Base-by-base conservation (phyloP, 2,113 vertebrate genomes). In the Paramormyrops kingsleyae region DNA sequence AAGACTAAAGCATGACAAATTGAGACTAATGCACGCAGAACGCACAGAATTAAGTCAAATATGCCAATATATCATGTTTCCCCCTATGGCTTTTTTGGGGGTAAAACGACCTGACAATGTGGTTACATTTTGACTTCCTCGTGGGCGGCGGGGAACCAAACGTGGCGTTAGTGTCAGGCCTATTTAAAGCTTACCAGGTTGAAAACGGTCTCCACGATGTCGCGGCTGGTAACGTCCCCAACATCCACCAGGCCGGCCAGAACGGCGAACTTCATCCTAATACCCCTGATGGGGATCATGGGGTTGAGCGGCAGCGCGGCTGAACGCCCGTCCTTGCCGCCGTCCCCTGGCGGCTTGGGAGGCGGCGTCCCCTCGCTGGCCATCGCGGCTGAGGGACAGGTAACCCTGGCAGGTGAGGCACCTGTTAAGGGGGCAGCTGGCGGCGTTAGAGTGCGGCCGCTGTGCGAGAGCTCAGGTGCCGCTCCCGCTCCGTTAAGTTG, bases 251-350 rank as follows among this genome's bases (percentile, higher is more conserved):
- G 94, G 0, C 98, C 98, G 0, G 95, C 95, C 56, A 99, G 95
- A 91, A 99, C 99, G 0, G 97, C 99, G 49, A 99, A 99, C 94
- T 99, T 99, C 98, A 99, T 99, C 90, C 93, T 90, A 92, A 99
- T 99, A 1, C 99, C 98, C 94, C 98, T 95, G 91, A 99, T 98
- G 21, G 98, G 98, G 83, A 99, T 94, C 10, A 94, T 96, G 0
- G 97, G 97, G 89, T 95, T 96, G 92, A 98, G 92, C n/a, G 97
- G 94, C 92, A 93, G 35, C 89, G 93, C 89, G 89, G 92, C 91
- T 10, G 94, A 0, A 70, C 87, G 90, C 4, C 89, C 94, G 88
- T 93, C 95, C 87, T 91, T 90, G 31, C 50, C 91, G 39, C 91
- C 93, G 89, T 94, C 91, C 46, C 91, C 90, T 59, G 90, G 87